Base-by-base conservation (phyloP, 2,797 vertebrate species). In the Anolis apletophallus region DNA sequence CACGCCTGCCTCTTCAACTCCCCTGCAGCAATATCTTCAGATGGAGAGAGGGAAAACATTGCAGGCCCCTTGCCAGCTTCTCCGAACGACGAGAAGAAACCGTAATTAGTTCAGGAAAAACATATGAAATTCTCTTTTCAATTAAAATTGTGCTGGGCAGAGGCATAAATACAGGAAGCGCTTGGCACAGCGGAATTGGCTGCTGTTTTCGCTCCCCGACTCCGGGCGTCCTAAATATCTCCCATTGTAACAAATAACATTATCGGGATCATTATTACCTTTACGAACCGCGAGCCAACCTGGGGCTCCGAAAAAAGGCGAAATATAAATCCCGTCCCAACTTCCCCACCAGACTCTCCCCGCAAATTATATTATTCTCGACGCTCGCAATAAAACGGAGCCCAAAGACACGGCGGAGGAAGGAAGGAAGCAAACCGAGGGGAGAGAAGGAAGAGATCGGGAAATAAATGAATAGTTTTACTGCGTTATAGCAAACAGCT, bases 111-210 rank as follows among this genome's bases (percentile, higher is more conserved):
- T n/a, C 54, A 36, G 67, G 11, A 52, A 87, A 77, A 87, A 78
- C 57, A 67, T 10, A 90, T 8, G 29, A 80, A 78, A 54, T 54
- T 57, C 87, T 52, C 67, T 87, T 46, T 94, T 91, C 93, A 93
- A 94, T 94, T 92, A 93, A 95, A 95, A 91, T 76, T 87, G 87
- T 81, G 29, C 87, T 77, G 91, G 89, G 72, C 83, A 93, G 93
- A 87, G 85, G 79, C 90, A 89, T 84, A 90, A 94, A 94, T 88
- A 91, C 69, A 78, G 12, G 61, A 88, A 81, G 11, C 17, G 87
- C 85, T 9, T 85, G 91, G 86, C 67, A 55, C 29, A 13, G 40
- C 40, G 83, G 78, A 85, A 87, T 34, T 73, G 90, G 72, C 88
- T 84, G 81, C 87, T 89, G 90, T 89, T 93, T 90, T 83, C 46